Evolutionary conservation across 2,888 invertebrate species (phyloP), one percentile per base, ranked within the genome.

Genomic region (Camptogramma bilineatum): DNA sequence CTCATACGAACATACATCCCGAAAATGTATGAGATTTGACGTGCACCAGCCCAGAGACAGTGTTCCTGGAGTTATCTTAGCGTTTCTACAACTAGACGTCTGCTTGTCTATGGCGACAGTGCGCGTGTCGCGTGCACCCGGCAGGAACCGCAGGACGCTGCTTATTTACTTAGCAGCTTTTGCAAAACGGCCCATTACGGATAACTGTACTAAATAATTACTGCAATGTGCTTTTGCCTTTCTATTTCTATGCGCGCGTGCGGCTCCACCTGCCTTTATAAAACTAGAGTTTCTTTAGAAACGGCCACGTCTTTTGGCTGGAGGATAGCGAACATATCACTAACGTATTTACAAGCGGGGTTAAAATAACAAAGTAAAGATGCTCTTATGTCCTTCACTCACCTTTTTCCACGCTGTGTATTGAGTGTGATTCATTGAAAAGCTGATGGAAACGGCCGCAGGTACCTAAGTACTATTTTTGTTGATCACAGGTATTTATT

Each of bases 201-300:
- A 84, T 93, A 93, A 93, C 93, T 90, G 93, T 93, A 91, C 88
- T 87, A 89, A 92, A 93, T 92, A 93, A 93, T 93, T 92, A 90
- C 87, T 91, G 93, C 93, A 92, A 93, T 91, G 91, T 91, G 93
- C 85, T 88, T 91, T 91, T 91, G 93, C 85, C 90, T 92, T 91
- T 91, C 93, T 93, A 91, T 92, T 89, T 89, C 93, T 92, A 93
- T 91, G 90, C 85, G 86, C 89, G 89, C 90, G 90, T 88, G 90
- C 88, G 85, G 76, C 72, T 84, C 83, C 92, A 92, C 92, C 92
- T 92, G 92, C 91, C 89, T 52, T 31, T 52, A 31, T 52, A 24
- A 47, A 48, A 9, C 21, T 16, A 28, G 18, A 1, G 34, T 17
- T 34, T 10, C 48, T 39, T 16, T 7, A 39, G 10, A 52, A 19